Conservation (phyloP, 1,140 invertebrate species). For the Polypedilum pembai region DNA sequence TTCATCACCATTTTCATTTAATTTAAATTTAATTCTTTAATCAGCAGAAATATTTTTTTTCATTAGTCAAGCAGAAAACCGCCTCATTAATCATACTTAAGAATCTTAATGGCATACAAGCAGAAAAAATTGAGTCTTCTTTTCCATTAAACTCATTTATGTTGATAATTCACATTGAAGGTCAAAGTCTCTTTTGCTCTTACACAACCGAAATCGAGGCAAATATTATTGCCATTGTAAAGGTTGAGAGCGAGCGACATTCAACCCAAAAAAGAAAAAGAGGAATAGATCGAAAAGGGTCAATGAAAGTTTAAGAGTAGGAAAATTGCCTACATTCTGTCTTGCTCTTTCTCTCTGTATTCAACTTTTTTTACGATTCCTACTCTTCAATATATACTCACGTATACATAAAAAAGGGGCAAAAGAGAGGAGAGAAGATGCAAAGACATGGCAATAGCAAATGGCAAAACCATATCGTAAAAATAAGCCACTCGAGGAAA, state of each 20-base stretch:
- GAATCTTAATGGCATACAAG: not conserved
- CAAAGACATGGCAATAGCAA: not conserved
- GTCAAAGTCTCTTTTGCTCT: not conserved
- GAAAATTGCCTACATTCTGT: not conserved
- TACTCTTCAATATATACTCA: not conserved
- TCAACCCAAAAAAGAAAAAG: not conserved
- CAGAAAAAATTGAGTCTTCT: not conserved
- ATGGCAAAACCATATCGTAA: slow-evolving; percentile 1
- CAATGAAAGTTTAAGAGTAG: slow-evolving; percentile 12
- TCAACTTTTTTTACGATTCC: not conserved
- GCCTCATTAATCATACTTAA: slow-evolving; percentile 3
- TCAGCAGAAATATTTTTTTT: slow-evolving; percentile 4
- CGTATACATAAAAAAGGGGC: slow-evolving; percentile 16
- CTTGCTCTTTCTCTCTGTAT: not conserved
- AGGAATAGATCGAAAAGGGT: not conserved
- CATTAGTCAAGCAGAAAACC: not conserved
- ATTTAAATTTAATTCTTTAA: not conserved
- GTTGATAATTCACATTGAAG: not conserved
- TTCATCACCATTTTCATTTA: not conserved
- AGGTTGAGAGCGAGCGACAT: not conserved
- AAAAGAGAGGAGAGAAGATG: not conserved
- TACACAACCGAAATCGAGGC: not conserved
- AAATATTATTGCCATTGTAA: not conserved
- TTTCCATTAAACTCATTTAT: not conserved
- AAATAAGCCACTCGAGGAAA: slow-evolving; percentile 17